Evolutionary conservation across 2,888 invertebrate species (phyloP).

Genomic region (Resseliella maxima): DNA sequence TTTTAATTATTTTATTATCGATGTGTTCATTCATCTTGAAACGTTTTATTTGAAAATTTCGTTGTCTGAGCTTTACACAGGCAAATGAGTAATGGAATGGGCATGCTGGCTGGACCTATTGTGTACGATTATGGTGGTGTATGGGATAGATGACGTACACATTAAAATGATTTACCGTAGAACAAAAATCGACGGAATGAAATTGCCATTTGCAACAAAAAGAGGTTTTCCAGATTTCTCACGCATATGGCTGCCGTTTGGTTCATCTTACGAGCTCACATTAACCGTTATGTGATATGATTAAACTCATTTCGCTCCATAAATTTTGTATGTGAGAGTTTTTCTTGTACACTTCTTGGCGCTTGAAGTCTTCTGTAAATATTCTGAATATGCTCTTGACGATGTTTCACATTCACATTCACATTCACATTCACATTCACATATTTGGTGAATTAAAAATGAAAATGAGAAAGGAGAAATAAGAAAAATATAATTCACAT

Average conservation of each 20-base stretch:
- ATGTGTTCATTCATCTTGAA: conserved; percentile 39
- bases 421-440: not conserved
- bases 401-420: not conserved
- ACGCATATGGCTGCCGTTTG: conserved; percentile 31
- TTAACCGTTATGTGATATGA: conserved; percentile 49
- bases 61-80: not conserved
- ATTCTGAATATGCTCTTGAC: conserved; percentile 22
- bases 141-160: too few relatives aligned
- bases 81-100: too few relatives aligned
- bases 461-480: not conserved
- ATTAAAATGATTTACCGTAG: conserved; percentile 30
- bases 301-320: conserved; percentile 55
- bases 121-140: too few relatives aligned
- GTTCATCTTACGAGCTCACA: conserved; percentile 29
- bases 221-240: conserved; percentile 14
- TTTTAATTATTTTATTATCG: conserved; percentile 54
- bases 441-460: not conserved
- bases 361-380: not conserved
- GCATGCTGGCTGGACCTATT: not conserved
- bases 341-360: not conserved
- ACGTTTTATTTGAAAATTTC: conserved; percentile 13
- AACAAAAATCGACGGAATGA: not conserved
- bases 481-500: not conserved
- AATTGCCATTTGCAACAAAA: conserved; percentile 8
- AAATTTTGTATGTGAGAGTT: conserved; percentile 44